Evolutionary conservation across 2,888 invertebrate genomes (phyloP).

Genomic region (Globia sparganii): DNA sequence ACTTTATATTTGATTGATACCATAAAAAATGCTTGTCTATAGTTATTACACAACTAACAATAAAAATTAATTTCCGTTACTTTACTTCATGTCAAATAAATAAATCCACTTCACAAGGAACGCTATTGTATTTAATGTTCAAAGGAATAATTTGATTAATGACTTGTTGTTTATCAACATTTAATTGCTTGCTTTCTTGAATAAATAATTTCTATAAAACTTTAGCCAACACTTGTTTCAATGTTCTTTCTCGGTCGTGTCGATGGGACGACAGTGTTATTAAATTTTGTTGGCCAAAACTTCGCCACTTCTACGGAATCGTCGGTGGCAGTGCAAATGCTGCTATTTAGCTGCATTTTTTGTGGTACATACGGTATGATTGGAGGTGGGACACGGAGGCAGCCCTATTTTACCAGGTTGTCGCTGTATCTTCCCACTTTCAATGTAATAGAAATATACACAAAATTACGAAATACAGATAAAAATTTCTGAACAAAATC

Average conservation of each 20-base stretch:
- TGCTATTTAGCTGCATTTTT: too few relatives aligned
- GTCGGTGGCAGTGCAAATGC: too few relatives aligned
- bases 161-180: neutral
- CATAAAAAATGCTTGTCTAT: neutral
- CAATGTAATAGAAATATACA: neutral
- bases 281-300: too few relatives aligned
- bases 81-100: neutral
- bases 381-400: too few relatives aligned
- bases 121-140: neutral
- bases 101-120: neutral
- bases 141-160: neutral
- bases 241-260: neutral
- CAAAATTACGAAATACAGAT: neutral
- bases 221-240: neutral
- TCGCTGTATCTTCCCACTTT: neutral
- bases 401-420: neutral
- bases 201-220: neutral
- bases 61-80: neutral
- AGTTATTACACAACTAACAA: neutral
- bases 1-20: neutral
- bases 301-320: too few relatives aligned
- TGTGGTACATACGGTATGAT: too few relatives aligned
- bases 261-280: too few relatives aligned
- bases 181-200: neutral
- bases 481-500: neutral